Base-by-base conservation (phyloP, 2,888 invertebrate species). In the Lordiphosa andalusiaca region DNA sequence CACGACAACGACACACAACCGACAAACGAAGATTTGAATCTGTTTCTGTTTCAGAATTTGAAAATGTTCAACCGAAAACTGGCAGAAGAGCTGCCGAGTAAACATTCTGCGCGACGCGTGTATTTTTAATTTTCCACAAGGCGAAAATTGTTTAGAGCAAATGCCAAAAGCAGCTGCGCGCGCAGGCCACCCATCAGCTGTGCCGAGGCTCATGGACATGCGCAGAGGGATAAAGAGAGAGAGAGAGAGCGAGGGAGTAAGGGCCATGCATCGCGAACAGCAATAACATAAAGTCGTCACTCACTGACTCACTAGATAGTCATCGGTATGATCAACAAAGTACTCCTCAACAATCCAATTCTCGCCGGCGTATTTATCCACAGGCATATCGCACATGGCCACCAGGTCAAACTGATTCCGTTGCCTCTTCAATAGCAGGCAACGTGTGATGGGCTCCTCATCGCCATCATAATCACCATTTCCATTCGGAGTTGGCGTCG, bases 21-120 rank as follows among this genome's bases (percentile, higher is more conserved):
- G 88, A 85, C 86, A 87, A 88, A 87, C 86, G 85, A 87, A 88
- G 87, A 87, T 89, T 84, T 86, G 74, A 73, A 86, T 88, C 86
- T 87, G 88, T 67, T 69, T 74, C 68, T 46, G 56, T 73, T 71
- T 73, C 64, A 56, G 47, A 71, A 64, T 73, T 60, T 63, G 65
- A 75, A 75, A 78, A 72, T 64, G 53, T 59, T 60, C 63, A 50
- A 53, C 53, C 53, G 49, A 53, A 66, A 53, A 53, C 59, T 58
- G 50, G 58, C 53, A 46, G 53, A 59, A 42, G 35, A 61, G 62
- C 35, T 21, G 64, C 49, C 19, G 56, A 51, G 54, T 38, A 38
- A 50, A 61, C 61, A 51, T 60, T 58, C 53, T 30, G 57, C 51
- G 53, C 52, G 63, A 68, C 61, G 68, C 56, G 59, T 63, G 57